Percentiles rank a stretch among this genome's conserved stretches.
These are phyloP conservation scores for Cephus nigrinus DNA, from an alignment of 2,888 invertebrate species.

Conservation along the genomic window DNA sequence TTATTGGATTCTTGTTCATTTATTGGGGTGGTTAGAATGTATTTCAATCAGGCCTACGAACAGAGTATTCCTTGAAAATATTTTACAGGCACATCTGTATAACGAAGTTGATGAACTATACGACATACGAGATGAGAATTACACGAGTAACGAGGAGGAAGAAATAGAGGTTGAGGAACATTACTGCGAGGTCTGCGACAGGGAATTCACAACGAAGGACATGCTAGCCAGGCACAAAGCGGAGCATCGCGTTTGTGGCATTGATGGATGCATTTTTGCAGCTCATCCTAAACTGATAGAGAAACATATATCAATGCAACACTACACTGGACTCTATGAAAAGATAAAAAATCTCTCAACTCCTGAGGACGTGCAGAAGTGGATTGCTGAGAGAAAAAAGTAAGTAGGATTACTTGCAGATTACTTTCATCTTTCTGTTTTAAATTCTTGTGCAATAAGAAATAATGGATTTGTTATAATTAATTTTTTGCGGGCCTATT, in stretches of 20 bases:
- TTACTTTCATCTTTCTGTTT: neutral
- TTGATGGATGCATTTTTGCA: conserved; percentile 83
- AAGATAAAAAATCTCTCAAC: conserved; percentile 80
- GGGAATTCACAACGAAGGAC: conserved; percentile 74
- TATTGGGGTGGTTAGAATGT: neutral
- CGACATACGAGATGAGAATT: conserved; percentile 48
- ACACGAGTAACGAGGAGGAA: conserved; percentile 37
- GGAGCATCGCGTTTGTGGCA: conserved; percentile 83
- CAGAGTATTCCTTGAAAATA: neutral
- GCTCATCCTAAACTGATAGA: conserved; percentile 84
- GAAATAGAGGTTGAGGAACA: conserved; percentile 46
- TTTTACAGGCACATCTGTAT: conserved; percentile 54
- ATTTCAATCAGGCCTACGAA: neutral
- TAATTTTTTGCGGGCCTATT: conserved; percentile 8
- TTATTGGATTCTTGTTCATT: neutral
- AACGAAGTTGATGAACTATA: conserved; percentile 40
- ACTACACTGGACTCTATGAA: conserved; percentile 84
- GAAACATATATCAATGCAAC: conserved; percentile 85
- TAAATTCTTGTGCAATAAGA: neutral
- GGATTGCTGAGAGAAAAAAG: conserved; percentile 84
- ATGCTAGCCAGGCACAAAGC: conserved; percentile 75
- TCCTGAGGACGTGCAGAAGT: conserved; percentile 85
- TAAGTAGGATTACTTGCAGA: conserved; percentile 35
- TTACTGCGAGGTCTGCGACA: conserved; percentile 86
- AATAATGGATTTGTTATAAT: conserved; percentile 3